Evolutionary conservation across 2,888 invertebrate genomes (phyloP), one percentile per base, ranked within the genome.

Genomic region (Anoncus sp.): DNA sequence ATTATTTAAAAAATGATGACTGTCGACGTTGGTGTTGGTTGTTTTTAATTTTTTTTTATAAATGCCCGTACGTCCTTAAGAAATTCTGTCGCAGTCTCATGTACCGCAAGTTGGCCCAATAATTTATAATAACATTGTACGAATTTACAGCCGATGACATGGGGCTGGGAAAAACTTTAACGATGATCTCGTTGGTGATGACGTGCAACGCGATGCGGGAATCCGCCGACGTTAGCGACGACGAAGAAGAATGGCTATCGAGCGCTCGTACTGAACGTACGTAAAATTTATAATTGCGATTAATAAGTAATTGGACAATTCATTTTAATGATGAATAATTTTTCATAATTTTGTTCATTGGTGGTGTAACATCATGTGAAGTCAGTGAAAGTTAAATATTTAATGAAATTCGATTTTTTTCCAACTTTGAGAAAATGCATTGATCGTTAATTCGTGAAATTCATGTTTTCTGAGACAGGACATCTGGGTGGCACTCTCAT

Each of bases 161-260:
- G 96, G 96, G 96, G 57, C 91, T 96, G 3, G 96, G 96, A 0
- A 97, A 97, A 91, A 97, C 97, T 0, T 91, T 97, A 31, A 96
- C 96, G 0, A 96, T 97, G 95, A 96, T 97, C 82, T 93, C 97
- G 0, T 90, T 97, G 63, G 92, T 97, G 4, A 89, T 96, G 35
- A 71, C 82, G 0, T 77, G 79, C 20, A 72, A 47, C 1, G 65
- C 22, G 1, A 18, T 51, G 18, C 31, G 3, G 10, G 9, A 69
- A 4, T 88, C 80, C 65, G 89, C 82, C 86, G 89, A 75, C 77
- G 90, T 90, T 4, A 88, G 90, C n/a, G 89, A 91, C 0, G 83
- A 86, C 9, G 84, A 84, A 14, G n/a, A 31, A 3, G 86, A 87
- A 47, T 85, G 86, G 76, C 31, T 85, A 88, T 47, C 65, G 49